phyloP scores from a whole-genome alignment of 2,888 invertebrate genomes.

The Mythimna impura region DNA sequence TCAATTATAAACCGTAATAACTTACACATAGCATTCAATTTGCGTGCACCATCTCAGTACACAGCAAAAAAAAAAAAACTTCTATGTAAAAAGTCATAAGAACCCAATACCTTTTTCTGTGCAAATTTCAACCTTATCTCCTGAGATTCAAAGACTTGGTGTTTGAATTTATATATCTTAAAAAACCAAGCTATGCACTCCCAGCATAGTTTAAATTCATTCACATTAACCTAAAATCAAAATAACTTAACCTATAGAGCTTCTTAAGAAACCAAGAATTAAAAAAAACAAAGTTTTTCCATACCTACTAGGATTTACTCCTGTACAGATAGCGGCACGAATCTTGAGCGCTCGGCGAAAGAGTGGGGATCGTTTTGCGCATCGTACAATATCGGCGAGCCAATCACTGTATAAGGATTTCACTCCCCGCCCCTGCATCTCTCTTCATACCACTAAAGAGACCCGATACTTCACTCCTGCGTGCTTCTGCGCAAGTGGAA shows the following conservation, averaged over 20 bases:
- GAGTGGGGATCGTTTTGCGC: too few relatives aligned
- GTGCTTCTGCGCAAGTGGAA: too few relatives aligned
- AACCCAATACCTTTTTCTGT: neutral
- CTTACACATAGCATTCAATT: neutral
- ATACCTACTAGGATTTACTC: too few relatives aligned
- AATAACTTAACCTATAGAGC: neutral
- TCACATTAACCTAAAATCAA: conserved; percentile 13
- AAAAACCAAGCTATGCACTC: neutral
- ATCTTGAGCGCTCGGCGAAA: too few relatives aligned
- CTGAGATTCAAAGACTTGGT: neutral
- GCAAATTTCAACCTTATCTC: neutral
- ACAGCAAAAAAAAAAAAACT: neutral
- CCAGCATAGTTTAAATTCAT: conserved; percentile 5
- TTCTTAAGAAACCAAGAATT: too few relatives aligned
- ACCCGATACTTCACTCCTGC: too few relatives aligned
- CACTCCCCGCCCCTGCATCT: too few relatives aligned
- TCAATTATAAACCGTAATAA: neutral
- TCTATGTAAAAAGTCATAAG: neutral
- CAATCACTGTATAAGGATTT: too few relatives aligned
- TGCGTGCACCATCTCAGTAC: neutral
- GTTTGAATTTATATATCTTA: neutral
- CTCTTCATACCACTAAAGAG: too few relatives aligned
- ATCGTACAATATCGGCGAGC: too few relatives aligned
- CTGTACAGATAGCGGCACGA: too few relatives aligned
- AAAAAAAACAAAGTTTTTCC: too few relatives aligned